Conservation (phyloP, 1,140 invertebrate genomes). For the Drosophila littoralis region DNA sequence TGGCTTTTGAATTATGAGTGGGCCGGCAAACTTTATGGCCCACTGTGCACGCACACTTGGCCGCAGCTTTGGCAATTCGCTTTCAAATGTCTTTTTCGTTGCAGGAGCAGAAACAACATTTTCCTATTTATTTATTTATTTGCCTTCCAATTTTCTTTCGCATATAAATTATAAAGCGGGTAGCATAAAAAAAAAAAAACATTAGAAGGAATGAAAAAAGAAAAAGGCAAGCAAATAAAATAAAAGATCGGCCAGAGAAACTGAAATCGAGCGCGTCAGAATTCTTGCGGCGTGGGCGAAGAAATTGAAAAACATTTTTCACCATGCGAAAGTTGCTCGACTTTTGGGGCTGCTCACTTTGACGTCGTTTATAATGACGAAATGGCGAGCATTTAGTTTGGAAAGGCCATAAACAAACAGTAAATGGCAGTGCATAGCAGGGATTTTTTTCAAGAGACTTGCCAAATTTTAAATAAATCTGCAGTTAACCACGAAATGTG, state of each 20-base stretch:
- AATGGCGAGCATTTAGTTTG: constrained; percentile 65
- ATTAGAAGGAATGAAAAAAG: constrained; percentile 20
- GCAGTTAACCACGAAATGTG: constrained; percentile 7
- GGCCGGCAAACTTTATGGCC: constrained; percentile 60
- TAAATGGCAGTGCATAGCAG: constrained; percentile 37
- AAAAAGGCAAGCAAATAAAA: constrained; percentile 6
- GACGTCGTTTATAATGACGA: constrained; percentile 80
- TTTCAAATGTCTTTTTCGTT: constrained; percentile 44
- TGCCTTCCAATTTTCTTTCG: constrained; percentile 47
- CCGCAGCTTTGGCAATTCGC: constrained; percentile 32
- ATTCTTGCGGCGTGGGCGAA: constrained; percentile 41
- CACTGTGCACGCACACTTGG: constrained; percentile 57
- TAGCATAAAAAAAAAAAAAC: constrained; percentile 73
- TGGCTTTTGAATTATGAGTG: constrained; percentile 71
- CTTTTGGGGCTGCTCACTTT: constrained; percentile 48
- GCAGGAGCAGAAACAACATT: constrained; percentile 36
- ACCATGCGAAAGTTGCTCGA: constrained; percentile 65
- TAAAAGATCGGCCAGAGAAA: constrained; percentile 31
- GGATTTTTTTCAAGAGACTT: constrained; percentile 38
- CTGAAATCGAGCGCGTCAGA: constrained; percentile 70
- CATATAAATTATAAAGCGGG: constrained; percentile 69
- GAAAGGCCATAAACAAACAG: constrained; percentile 69
- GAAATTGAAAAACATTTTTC: constrained; percentile 78
- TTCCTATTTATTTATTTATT: constrained; percentile 41
- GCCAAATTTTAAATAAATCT: constrained; percentile 18